Evolutionary conservation across 2,888 invertebrate genomes (phyloP).

Genomic region (Eudasyphora cyanicolor): DNA sequence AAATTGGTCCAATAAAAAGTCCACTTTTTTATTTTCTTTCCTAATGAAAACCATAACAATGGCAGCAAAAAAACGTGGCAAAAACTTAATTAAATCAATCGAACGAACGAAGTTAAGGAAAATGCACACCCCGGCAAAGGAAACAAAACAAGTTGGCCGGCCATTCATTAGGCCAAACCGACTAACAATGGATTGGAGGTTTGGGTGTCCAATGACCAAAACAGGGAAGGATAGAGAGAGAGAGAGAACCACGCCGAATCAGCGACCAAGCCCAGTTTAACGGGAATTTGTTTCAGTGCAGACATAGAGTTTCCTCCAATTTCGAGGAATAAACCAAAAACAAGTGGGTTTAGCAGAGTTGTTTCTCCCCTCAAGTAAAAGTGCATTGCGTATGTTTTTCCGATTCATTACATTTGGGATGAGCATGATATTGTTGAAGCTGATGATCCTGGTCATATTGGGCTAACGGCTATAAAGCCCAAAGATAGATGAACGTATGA

Average conservation of each 20-base stretch:
- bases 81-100: constrained; percentile 62
- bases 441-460: background rate
- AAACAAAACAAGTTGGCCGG: background rate
- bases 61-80: constrained; percentile 21
- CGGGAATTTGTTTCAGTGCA: background rate
- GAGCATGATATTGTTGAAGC: background rate
- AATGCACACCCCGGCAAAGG: background rate
- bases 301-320: background rate
- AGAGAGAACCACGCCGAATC: background rate
- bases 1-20: background rate
- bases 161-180: background rate
- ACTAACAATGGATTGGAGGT: background rate
- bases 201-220: too few relatives aligned
- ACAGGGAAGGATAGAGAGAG: background rate
- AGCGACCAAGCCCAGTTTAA: background rate
- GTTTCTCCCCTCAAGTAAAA: background rate
- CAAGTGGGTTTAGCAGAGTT: background rate
- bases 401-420: background rate
- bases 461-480: background rate
- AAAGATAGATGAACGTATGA: background rate
- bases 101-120: too few relatives aligned
- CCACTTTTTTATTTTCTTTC: background rate
- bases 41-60: background rate
- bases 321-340: background rate
- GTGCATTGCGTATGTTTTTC: background rate